Base-by-base conservation (phyloP, 2,797 vertebrate genomes). In the Labeo calbasu region DNA sequence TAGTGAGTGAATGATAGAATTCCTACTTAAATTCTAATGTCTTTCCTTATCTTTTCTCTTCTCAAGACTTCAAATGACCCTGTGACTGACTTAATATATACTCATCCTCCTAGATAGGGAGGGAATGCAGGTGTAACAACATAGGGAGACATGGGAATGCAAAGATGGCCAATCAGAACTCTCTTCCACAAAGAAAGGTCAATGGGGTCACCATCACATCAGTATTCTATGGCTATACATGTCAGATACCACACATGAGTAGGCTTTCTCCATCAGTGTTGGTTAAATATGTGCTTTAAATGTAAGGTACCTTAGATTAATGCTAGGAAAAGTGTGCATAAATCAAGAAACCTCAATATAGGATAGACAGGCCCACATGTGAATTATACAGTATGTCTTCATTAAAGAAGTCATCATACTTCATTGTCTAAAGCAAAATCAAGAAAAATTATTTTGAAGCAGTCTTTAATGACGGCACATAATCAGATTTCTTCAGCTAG, bases 121-220 rank as follows among this genome's bases (percentile, higher is more conserved):
- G 89, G 0, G 50, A 83, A 87, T 92, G 90, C 92, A 94, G 92
- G 92, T 94, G 93, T 89, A 92, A 93, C 89, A 93, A 92, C 92
- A 93, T n/a, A 83, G 83, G 86, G 85, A 88, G 88, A 85, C 83
- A 80, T 77, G 40, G 86, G 83, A 89, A 59, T 82, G 19, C 63
- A 53, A 21, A 84, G 73, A 85, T 55, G 12, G 91, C 91, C 91
- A 91, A 92, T 89, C 85, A 83, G 89, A 94, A 92, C 88, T 92
- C 87, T 79, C 73, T 69, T 75, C 48, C 48, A 72, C 32, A n/a
- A 77, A 28, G 15, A 2, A 82, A 61, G 91, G 92, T 91, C 93
- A 92, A 85, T 82, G 75, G 87, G 92, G 92, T 92, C 91, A 87
- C 79, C 80, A 85, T 72, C 87, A 11, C 50, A 87, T 83, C 66